Evolutionary conservation across 2,113 vertebrate genomes (phyloP), one percentile per base, ranked within the genome.

Genomic region (Xyliphius kryptos): DNA sequence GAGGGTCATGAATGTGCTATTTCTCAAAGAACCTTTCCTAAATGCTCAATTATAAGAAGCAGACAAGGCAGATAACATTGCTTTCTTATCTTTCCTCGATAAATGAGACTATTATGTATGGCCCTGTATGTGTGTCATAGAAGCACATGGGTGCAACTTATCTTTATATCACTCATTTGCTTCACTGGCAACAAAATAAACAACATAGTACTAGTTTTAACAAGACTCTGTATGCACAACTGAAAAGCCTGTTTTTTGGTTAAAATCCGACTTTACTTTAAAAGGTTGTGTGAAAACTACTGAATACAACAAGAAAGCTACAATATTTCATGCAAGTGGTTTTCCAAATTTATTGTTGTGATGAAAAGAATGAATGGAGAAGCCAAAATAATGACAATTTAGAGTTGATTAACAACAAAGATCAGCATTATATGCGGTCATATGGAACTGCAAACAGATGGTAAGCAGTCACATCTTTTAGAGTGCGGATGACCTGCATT

Each of bases 1-100:
- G 13, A 47, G 50, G 51, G 64, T n/a, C 26, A 38, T 57, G 7
- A 47, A 52, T 37, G 43, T 66, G 22, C 48, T 22, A n/a, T 74
- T 71, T 72, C 51, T 40, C 19, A 65, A 65, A 9, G 55, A 5
- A 9, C 46, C 60, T 56, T 53, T 32, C 69, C 63, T 26, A 40
- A 57, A 76, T 53, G 73, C 62, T 72, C 58, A 49, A 16, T 55
- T 73, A 58, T n/a, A 44, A 49, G 69, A 26, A 47, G 66, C 37
- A 46, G 71, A 61, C 63, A 64, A 53, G 48, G 55, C 56, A 68
- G 44, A 61, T 61, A 63, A 59, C 54, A 9, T 60, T 47, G 51
- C 68, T 21, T 51, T 47, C 47, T 32, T 38, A 55, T 49, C 11
- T 6, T 49, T 17, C 26, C 48, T 26, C 40, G 57, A 40, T 61